Evolutionary conservation across 2,113 vertebrate genomes (phyloP).

Genomic region (Hippocampus zosterae): DNA sequence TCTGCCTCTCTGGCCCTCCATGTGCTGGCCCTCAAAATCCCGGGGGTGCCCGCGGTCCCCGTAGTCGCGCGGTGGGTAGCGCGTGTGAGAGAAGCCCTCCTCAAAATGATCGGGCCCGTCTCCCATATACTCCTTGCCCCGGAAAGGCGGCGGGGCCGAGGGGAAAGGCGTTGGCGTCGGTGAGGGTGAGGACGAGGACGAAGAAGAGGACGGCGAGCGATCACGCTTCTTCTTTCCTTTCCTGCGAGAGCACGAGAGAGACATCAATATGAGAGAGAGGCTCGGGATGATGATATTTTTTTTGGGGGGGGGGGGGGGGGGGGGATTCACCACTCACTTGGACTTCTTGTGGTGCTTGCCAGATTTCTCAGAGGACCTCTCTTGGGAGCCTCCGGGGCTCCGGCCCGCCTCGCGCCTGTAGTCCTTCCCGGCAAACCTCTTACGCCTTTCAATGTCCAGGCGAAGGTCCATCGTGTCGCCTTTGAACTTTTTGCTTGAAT

Average conservation of each 20-base stretch:
- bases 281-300: too few species aligned
- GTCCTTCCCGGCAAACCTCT: slow-evolving; percentile 87
- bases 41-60: slow-evolving; percentile 34
- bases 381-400: slow-evolving; percentile 88
- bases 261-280: too few species aligned
- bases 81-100: slow-evolving; percentile 80
- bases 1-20: slow-evolving; percentile 54
- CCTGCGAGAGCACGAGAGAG: slow-evolving; percentile 60
- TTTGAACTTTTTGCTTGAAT: slow-evolving; percentile 84
- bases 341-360: slow-evolving; percentile 95
- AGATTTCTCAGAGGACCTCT: slow-evolving; percentile 89
- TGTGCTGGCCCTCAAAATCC: slow-evolving; percentile 60
- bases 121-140: slow-evolving; percentile 79
- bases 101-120: slow-evolving; percentile 84
- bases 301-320: too few species aligned
- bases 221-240: slow-evolving; percentile 91
- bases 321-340: slow-evolving; percentile 63
- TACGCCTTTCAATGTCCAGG: slow-evolving; percentile 94
- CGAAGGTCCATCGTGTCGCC: slow-evolving; percentile 92
- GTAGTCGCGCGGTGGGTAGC: slow-evolving; percentile 72
- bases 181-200: slow-evolving; percentile 85
- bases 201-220: slow-evolving; percentile 88
- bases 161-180: slow-evolving; percentile 45
- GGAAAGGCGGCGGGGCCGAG: slow-evolving; percentile 62
- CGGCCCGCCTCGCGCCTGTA: slow-evolving; percentile 85